Evolutionary conservation across 2,113 vertebrate genomes (phyloP).

Genomic region (Coptodon rendalli): DNA sequence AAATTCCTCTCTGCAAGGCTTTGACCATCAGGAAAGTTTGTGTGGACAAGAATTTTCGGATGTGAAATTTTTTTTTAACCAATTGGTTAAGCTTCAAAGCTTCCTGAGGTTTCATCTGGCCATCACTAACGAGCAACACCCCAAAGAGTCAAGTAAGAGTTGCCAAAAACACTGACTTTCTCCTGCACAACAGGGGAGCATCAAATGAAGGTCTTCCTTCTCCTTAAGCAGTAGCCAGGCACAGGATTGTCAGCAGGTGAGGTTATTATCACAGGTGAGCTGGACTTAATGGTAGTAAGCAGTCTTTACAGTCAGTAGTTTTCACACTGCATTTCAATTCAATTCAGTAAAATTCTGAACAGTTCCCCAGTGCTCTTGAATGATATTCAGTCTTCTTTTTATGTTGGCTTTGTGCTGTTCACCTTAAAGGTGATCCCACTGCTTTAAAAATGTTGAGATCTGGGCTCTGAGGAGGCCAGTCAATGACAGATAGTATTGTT

Average conservation of each 20-base stretch:
- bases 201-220: not conserved
- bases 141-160: not conserved
- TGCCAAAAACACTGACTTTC: not conserved
- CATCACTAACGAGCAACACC: not conserved
- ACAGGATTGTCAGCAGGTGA: not conserved
- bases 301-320: not conserved
- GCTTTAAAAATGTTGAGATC: not conserved
- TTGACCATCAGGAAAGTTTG: not conserved
- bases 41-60: not conserved
- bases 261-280: not conserved
- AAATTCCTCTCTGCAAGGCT: not conserved
- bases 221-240: not conserved
- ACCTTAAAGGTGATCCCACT: not conserved
- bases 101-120: not conserved
- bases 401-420: not conserved
- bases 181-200: not conserved
- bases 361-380: not conserved
- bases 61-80: not conserved
- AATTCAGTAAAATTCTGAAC: not conserved
- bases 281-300: not conserved
- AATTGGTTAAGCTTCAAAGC: not conserved
- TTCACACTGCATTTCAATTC: not conserved
- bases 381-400: not conserved
- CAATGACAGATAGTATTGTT: not conserved
- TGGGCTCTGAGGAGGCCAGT: not conserved